Conservation (phyloP, 1,140 invertebrate species). For the Penaeus vannamei region DNA sequence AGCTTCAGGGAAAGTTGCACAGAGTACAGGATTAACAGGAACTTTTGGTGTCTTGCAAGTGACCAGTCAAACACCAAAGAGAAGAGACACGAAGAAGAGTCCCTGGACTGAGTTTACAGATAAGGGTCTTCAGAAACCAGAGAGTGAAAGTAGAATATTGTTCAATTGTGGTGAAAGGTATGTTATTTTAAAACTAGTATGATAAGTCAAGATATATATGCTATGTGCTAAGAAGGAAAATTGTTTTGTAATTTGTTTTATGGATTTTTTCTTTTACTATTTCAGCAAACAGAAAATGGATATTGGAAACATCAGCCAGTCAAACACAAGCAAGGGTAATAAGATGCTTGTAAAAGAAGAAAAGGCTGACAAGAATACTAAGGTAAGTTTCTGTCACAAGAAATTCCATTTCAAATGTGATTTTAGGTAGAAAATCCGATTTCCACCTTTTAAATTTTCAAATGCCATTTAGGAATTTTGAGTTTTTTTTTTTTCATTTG, state of each 20-base stretch:
- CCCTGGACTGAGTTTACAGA: background rate
- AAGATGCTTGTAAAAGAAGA: too few species aligned
- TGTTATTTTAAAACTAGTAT: background rate
- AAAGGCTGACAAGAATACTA: too few species aligned
- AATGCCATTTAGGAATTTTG: too few species aligned
- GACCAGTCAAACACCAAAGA: constrained; percentile 14
- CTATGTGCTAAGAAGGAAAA: background rate
- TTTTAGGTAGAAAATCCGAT: too few species aligned
- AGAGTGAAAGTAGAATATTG: background rate
- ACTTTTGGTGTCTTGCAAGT: constrained; percentile 39
- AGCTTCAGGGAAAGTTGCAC: background rate
- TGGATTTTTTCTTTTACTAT: too few species aligned
- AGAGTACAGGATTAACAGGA: constrained; percentile 44
- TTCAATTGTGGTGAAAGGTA: background rate
- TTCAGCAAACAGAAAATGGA: too few species aligned
- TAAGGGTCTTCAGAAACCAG: background rate
- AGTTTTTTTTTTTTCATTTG: too few species aligned
- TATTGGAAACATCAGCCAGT: too few species aligned
- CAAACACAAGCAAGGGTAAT: too few species aligned
- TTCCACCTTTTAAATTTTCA: too few species aligned
- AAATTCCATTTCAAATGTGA: too few species aligned
- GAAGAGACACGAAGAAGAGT: constrained; percentile 25
- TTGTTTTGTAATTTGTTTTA: background rate
- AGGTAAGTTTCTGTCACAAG: too few species aligned
- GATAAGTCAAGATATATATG: background rate